Conservation (phyloP, 2,888 invertebrate species). For the Ganaspis brasiliensis region DNA sequence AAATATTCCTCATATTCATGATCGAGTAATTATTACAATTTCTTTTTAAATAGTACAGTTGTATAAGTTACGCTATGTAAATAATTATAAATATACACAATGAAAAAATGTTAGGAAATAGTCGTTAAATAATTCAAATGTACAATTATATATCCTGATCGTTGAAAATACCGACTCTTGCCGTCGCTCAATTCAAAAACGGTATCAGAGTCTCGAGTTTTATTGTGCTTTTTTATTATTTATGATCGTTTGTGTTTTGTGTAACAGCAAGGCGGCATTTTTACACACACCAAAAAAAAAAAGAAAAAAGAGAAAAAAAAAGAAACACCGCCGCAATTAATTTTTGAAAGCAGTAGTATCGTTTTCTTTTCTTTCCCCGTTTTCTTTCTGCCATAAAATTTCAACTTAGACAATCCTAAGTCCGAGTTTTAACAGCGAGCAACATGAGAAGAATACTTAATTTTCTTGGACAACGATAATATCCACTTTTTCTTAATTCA, state of each 20-base stretch:
- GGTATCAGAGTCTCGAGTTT: conserved; percentile 48
- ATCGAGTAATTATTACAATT: conserved; percentile 71
- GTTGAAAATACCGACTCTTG: conserved; percentile 60
- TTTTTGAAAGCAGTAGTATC: conserved; percentile 56
- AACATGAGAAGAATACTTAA: conserved; percentile 36
- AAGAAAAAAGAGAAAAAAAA: neutral
- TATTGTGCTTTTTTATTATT: conserved; percentile 58
- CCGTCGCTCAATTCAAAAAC: conserved; percentile 60
- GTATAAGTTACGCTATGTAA: conserved; percentile 74
- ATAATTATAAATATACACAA: conserved; percentile 79
- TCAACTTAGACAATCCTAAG: conserved; percentile 22
- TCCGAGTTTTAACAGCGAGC: conserved; percentile 28
- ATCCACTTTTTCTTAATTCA: conserved; percentile 12
- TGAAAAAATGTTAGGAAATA: conserved; percentile 78
- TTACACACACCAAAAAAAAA: conserved; percentile 34
- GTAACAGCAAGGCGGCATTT: conserved; percentile 62
- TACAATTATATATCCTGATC: conserved; percentile 72
- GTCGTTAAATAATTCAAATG: conserved; percentile 78
- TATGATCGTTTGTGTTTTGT: conserved; percentile 58
- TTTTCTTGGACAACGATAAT: conserved; percentile 21
- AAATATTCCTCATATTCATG: conserved; percentile 70
- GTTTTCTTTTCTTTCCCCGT: conserved; percentile 44
- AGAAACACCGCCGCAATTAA: conserved; percentile 51
- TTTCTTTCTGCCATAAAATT: neutral
- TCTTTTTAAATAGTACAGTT: conserved; percentile 70